A percentile compares a stretch with the other conserved stretches of the same genome.
Conservation (phyloP, 2,113 vertebrate species). For the Callithrix jacchus region DNA sequence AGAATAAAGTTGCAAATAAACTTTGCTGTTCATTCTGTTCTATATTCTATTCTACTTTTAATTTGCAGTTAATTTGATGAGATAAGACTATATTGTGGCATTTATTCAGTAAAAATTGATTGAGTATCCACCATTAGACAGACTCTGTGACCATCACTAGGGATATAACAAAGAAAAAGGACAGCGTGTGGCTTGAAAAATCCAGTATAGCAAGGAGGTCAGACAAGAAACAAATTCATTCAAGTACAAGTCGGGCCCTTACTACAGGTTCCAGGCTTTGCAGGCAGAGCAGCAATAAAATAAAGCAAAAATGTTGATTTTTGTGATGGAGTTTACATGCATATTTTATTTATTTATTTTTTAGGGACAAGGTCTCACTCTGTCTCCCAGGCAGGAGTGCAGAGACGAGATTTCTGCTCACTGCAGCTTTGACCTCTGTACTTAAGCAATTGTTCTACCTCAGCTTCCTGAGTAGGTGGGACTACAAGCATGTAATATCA, state of each 20-base stretch:
- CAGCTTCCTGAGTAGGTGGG: too few species aligned
- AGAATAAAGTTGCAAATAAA: not conserved
- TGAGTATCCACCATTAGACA: not conserved
- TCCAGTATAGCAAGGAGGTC: not conserved
- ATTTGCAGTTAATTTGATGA: slow-evolving; percentile 46
- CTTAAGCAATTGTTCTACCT: too few species aligned
- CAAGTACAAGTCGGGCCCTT: not conserved
- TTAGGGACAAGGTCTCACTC: too few species aligned
- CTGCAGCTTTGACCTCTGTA: too few species aligned
- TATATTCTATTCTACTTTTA: not conserved
- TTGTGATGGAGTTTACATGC: not conserved
- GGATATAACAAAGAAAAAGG: not conserved
- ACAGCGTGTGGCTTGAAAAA: not conserved
- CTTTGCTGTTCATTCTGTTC: not conserved
- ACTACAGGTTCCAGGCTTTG: not conserved
- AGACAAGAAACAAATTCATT: not conserved
- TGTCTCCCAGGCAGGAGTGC: too few species aligned
- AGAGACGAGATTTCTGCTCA: too few species aligned
- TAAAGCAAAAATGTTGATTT: not conserved
- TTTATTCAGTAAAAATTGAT: slow-evolving; percentile 52
- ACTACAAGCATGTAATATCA: too few species aligned
- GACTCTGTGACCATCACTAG: not conserved
- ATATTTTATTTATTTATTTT: too few species aligned
- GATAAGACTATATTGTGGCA: not conserved
- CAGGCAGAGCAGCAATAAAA: not conserved